Base-by-base conservation (phyloP, 2,888 invertebrate genomes). In the Ganaspis brasiliensis region DNA sequence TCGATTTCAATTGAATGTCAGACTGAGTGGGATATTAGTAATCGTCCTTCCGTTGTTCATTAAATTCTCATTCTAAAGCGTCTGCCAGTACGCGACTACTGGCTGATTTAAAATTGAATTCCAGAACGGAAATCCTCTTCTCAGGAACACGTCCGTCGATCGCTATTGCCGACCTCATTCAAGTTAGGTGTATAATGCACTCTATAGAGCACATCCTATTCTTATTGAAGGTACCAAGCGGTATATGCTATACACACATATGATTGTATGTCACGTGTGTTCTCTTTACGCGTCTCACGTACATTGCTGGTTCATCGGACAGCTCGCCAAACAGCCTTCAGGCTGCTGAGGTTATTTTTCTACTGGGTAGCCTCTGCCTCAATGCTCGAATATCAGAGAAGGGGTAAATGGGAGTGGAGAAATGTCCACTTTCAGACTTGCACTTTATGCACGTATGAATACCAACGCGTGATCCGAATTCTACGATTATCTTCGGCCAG, bases 371-470 rank as follows among this genome's bases (percentile, higher is more conserved):
- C 76, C 78, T 56, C 57, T 72, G 78, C 76, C 78, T 56, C 57
- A 63, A 72, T 72, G 71, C 70, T 40, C 67, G 61, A 57, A 74
- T 73, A 37, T 70, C 75, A 67, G 71, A 71, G 76, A 81, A 77
- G 72, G 78, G 72, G 35, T 55, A 78, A 81, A 81, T 81, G 74
- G 77, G 52, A 74, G 78, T 75, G 67, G 75, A 75, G 74, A 79
- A 81, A 81, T 81, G 81, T 79, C 79, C 81, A 80, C 79, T 81
- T 81, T 80, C 75, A 80, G 80, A 83, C 84, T 82, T 81, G 85
- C 83, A 82, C 85, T 87, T 86, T 86, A 87, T 87, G 85, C 87
- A 85, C 85, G 86, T 87, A 88, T 87, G 88, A 86, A 86, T 85
- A 85, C 81, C 75, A 73, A 78, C 80, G 81, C 87, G 87, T 86